Evolutionary conservation across 2,113 vertebrate genomes (phyloP).

Genomic region (Pampusana beccarii): DNA sequence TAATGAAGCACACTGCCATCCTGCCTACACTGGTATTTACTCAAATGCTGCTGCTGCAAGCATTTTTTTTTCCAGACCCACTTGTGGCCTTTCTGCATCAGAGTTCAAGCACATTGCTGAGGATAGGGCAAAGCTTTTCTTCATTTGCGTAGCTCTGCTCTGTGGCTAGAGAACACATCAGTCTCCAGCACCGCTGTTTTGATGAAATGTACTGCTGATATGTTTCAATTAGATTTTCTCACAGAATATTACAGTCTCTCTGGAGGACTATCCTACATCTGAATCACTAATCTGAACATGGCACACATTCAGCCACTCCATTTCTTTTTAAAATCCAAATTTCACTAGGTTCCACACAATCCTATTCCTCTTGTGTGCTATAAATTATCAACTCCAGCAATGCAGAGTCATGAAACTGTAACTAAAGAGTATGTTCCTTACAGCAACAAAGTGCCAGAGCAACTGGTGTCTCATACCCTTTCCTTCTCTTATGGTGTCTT

Average conservation of each 20-base stretch:
- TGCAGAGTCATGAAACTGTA: background rate
- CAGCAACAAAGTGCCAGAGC: background rate
- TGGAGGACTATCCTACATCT: background rate
- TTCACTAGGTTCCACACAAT: background rate
- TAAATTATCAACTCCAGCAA: background rate
- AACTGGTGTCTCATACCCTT: background rate
- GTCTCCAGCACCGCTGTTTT: background rate
- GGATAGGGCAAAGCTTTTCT: background rate
- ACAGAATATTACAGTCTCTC: background rate
- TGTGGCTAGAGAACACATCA: background rate
- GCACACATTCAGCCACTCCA: background rate
- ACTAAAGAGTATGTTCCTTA: background rate
- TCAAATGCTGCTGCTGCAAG: background rate
- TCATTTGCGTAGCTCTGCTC: background rate
- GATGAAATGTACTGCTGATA: background rate
- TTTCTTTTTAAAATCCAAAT: background rate
- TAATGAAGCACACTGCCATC: background rate
- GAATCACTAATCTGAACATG: accelerated
- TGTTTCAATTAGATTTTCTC: background rate
- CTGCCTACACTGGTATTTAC: background rate
- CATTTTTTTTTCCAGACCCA: background rate
- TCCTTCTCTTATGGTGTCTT: background rate
- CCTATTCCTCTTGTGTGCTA: background rate
- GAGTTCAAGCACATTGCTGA: background rate
- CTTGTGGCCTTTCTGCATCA: too few species aligned